Percentiles rank a stretch among this genome's conserved stretches.
Evolutionary conservation across 2,888 invertebrate species (phyloP).

Genomic region (Drosophila rubida): DNA sequence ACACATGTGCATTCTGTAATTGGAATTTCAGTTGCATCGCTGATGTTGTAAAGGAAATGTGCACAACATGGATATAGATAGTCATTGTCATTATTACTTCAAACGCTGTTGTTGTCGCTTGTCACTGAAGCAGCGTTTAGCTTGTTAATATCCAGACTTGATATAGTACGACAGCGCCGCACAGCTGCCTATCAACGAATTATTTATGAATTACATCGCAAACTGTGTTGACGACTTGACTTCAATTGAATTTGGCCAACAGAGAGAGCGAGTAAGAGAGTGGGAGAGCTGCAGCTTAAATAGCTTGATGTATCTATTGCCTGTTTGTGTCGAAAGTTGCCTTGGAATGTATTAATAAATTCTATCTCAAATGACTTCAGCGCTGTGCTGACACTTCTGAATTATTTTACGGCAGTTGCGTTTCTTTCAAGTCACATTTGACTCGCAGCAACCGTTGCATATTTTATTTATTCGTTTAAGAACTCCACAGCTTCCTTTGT

Average conservation of each 20-base stretch:
- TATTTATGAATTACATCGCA: conserved; percentile 9
- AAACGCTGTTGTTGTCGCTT: conserved; percentile 29
- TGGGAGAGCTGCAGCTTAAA: background rate
- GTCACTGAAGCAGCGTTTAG: conserved; percentile 20
- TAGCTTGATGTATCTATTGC: background rate
- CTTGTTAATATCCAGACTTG: conserved; percentile 28
- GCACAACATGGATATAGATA: conserved; percentile 38
- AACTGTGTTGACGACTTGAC: conserved; percentile 4
- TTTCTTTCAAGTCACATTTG: background rate
- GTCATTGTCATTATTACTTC: conserved; percentile 28
- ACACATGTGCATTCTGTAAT: conserved; percentile 31
- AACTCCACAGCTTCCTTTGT: no score
- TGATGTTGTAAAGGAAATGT: conserved; percentile 50
- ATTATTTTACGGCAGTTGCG: background rate
- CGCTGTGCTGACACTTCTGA: background rate
- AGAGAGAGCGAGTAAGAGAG: background rate
- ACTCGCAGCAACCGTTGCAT: background rate
- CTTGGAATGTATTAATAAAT: background rate
- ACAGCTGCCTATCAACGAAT: conserved; percentile 18
- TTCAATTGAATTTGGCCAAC: conserved; percentile 10
- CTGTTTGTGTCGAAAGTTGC: background rate
- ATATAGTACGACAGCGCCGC: conserved; percentile 2
- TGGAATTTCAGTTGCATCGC: conserved; percentile 43
- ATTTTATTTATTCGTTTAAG: no score
- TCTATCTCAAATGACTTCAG: background rate